phyloP scores from a whole-genome alignment of 2,888 invertebrate species.

The Spodoptera littoralis region DNA sequence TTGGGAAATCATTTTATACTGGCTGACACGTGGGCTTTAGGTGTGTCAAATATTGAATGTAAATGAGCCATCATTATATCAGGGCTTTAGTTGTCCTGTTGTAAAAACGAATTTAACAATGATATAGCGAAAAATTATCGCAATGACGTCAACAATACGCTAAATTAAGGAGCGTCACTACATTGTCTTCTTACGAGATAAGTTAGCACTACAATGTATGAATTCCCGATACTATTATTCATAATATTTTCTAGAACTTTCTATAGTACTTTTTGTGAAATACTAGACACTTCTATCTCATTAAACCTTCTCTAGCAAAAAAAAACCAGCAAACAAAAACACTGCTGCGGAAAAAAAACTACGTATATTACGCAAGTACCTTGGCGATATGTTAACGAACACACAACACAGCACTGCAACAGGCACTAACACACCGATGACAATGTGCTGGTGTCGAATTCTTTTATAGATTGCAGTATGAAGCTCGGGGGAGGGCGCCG shows the following conservation, averaged over 20 bases:
- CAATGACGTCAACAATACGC: constrained; percentile 1
- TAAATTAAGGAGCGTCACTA: background rate
- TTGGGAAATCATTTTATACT: constrained; percentile 31
- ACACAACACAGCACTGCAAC: constrained; percentile 86
- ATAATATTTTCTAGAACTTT: too few species aligned
- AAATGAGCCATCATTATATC: constrained; percentile 49
- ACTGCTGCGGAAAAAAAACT: constrained; percentile 9
- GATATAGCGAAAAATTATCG: constrained; percentile 21
- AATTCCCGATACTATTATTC: too few species aligned
- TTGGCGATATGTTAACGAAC: constrained; percentile 70
- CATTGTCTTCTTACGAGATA: too few species aligned
- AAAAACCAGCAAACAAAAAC: constrained; percentile 2
- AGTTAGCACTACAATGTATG: too few species aligned
- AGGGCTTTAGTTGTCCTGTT: constrained; percentile 22
- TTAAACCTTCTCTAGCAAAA: constrained; percentile 4
- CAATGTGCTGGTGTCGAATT: constrained; percentile 74
- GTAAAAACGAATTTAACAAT: constrained; percentile 22
- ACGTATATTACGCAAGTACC: constrained; percentile 64
- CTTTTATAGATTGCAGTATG: constrained; percentile 84
- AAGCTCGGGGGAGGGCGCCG: constrained; percentile 76
- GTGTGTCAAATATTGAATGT: constrained; percentile 48
- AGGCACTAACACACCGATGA: constrained; percentile 83
- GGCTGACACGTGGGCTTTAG: constrained; percentile 40
- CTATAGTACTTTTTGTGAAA: too few species aligned
- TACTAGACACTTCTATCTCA: too few species aligned